Conservation (phyloP, 2,113 vertebrate species). For the Anguilla japonica region DNA sequence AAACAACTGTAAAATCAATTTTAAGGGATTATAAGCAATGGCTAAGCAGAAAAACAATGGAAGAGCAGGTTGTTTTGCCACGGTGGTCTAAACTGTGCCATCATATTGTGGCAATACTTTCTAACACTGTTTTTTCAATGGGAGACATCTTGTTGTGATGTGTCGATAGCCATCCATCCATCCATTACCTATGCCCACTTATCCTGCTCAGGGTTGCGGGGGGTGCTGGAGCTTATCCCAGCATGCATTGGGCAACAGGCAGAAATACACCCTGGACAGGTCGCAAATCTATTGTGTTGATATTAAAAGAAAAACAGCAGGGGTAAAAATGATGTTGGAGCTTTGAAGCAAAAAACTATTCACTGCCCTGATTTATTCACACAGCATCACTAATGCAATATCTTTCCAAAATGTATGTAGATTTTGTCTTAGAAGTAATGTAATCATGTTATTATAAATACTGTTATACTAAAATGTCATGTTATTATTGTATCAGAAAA, state of each 20-base stretch:
- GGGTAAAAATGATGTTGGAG: neutral
- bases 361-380: neutral
- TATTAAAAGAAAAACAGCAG: neutral
- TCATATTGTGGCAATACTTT: neutral
- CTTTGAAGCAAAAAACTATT: neutral
- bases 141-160: too few relatives aligned
- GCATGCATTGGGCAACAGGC: too few relatives aligned
- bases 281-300: neutral
- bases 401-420: neutral
- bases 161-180: neutral
- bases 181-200: too few relatives aligned
- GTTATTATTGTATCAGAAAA: too few relatives aligned
- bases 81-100: neutral
- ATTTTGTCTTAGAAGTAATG: neutral
- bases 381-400: neutral
- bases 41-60: neutral
- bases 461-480: neutral
- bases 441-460: neutral
- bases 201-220: too few relatives aligned
- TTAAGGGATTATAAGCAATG: neutral
- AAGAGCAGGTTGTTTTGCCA: neutral
- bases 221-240: too few relatives aligned
- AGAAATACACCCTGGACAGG: too few relatives aligned
- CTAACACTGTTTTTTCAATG: neutral
- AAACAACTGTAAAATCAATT: slow-evolving; percentile 18